Evolutionary conservation across 64 coral and sea anemone species (phyloP).

Genomic region (Exaiptasia diaphana): DNA sequence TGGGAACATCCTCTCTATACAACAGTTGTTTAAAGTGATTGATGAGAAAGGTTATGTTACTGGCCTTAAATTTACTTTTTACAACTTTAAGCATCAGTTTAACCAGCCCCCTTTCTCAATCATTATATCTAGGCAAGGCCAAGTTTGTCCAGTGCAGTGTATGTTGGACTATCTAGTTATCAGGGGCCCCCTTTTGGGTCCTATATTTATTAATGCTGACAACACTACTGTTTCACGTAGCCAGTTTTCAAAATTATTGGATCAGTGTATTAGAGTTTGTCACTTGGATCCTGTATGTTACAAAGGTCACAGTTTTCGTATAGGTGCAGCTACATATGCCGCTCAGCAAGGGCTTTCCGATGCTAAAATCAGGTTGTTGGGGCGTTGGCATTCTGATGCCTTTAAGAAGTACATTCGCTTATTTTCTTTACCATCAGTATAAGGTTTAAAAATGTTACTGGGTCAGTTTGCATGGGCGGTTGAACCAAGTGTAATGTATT

Average conservation of each 20-base stretch:
- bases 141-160: no score
- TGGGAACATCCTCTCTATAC: no score
- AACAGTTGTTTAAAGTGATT: no score
- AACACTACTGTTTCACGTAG: slow-evolving; percentile 9
- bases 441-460: neutral
- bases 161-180: slow-evolving; percentile 14
- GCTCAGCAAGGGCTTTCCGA: slow-evolving; percentile 1
- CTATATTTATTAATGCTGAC: neutral
- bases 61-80: slow-evolving; percentile 27
- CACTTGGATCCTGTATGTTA: neutral
- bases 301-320: slow-evolving; percentile 22
- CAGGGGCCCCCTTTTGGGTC: neutral
- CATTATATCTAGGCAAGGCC: neutral
- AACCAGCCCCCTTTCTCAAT: slow-evolving; percentile 37
- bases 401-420: neutral
- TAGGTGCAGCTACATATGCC: neutral
- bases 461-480: slow-evolving; percentile 17
- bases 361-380: neutral
- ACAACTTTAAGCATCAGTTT: slow-evolving; percentile 43
- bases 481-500: neutral
- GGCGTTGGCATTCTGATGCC: slow-evolving; percentile 21
- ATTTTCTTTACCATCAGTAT: neutral
- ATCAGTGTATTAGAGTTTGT: neutral
- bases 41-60: neutral
- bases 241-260: no score